Evolutionary conservation across 2,113 vertebrate genomes (phyloP).

Genomic region (Nycticebus coucang): DNA sequence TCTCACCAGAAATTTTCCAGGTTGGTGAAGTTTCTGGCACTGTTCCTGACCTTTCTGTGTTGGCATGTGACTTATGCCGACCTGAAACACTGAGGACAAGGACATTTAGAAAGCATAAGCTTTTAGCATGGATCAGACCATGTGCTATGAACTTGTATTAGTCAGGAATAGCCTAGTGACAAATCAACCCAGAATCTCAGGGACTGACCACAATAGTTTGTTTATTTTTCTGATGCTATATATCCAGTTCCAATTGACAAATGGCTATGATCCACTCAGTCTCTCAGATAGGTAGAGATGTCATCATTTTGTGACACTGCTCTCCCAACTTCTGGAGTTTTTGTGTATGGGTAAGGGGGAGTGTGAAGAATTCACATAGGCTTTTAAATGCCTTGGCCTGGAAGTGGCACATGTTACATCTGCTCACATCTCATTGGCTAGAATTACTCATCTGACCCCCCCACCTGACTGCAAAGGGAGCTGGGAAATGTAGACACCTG

Average conservation of each 20-base stretch:
- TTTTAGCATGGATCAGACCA: not conserved
- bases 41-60: not conserved
- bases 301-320: not conserved
- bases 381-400: not conserved
- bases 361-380: not conserved
- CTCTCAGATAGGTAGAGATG: not conserved
- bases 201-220: not conserved
- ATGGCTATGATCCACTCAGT: not conserved
- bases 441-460: not conserved
- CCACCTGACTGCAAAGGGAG: fast-evolving
- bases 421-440: not conserved
- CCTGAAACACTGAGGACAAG: not conserved
- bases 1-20: not conserved
- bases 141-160: not conserved
- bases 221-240: not conserved
- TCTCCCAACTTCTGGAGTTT: not conserved
- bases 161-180: not conserved
- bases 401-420: fast-evolving
- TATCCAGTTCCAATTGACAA: not conserved
- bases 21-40: not conserved
- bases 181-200: not conserved
- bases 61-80: not conserved
- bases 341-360: not conserved
- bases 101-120: not conserved
- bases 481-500: conserved; percentile 27